phyloP scores from a whole-genome alignment of 23 tunicate genomes.

The Halocynthia roretzi region DNA sequence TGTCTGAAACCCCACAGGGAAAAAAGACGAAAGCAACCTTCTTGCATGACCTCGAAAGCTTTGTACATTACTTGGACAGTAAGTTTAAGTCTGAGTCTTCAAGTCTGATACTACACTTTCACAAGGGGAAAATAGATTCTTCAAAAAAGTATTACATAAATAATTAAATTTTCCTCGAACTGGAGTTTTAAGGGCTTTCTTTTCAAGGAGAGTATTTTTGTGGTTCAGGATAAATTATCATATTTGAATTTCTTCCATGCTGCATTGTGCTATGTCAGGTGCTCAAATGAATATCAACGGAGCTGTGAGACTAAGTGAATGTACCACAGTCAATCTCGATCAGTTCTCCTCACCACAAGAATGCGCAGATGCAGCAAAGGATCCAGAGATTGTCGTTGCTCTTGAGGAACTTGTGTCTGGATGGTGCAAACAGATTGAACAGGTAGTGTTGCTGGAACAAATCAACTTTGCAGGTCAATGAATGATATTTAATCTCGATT shows the following conservation, averaged over 20 bases:
- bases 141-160: too few relatives aligned
- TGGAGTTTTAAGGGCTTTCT: too few relatives aligned
- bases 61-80: slow-evolving; percentile 89
- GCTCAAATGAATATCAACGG: slow-evolving; percentile 92
- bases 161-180: neutral
- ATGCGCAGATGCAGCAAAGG: slow-evolving; percentile 73
- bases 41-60: slow-evolving; percentile 68
- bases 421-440: slow-evolving; percentile 99
- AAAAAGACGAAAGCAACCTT: slow-evolving; percentile 72
- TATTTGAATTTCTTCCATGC: too few relatives aligned
- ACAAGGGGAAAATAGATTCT: too few relatives aligned
- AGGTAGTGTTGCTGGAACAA: slow-evolving; percentile 29
- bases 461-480: neutral
- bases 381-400: slow-evolving; percentile 70
- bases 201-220: too few relatives aligned
- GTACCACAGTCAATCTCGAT: slow-evolving; percentile 51
- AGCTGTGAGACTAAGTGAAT: slow-evolving; percentile 67
- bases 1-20: slow-evolving; percentile 81
- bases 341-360: slow-evolving; percentile 34
- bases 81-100: too few relatives aligned
- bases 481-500: neutral
- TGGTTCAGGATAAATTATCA: too few relatives aligned
- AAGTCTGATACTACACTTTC: too few relatives aligned
- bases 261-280: slow-evolving; percentile 19
- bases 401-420: slow-evolving; percentile 90